Percentiles rank a stretch among this genome's conserved stretches.
Evolutionary conservation across 2,888 invertebrate genomes (phyloP).

Genomic region (Acleris sparsana): DNA sequence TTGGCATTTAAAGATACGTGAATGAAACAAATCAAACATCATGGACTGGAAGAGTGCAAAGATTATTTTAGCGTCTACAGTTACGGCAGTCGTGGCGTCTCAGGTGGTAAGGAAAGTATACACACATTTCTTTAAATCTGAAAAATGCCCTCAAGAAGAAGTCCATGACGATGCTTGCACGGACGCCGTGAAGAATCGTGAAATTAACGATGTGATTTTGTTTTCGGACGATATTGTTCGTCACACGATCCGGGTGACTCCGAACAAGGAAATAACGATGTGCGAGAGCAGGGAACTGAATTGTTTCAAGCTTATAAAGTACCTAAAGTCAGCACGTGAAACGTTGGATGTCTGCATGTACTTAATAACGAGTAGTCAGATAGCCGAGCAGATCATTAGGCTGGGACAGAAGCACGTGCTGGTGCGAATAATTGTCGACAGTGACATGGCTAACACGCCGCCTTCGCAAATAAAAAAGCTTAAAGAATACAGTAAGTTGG

Average conservation of each 20-base stretch:
- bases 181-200: slow-evolving; percentile 67
- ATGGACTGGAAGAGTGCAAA: slow-evolving; percentile 79
- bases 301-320: slow-evolving; percentile 76
- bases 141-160: slow-evolving; percentile 49
- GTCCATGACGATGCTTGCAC: slow-evolving; percentile 57
- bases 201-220: slow-evolving; percentile 77
- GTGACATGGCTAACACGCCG: slow-evolving; percentile 76
- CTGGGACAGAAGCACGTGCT: slow-evolving; percentile 76
- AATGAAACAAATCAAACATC: slow-evolving; percentile 46
- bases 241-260: slow-evolving; percentile 66
- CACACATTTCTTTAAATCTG: slow-evolving; percentile 60
- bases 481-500: slow-evolving; percentile 73
- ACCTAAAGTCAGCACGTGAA: slow-evolving; percentile 76
- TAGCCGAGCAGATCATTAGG: slow-evolving; percentile 74
- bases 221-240: slow-evolving; percentile 73
- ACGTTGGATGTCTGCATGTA: slow-evolving; percentile 80
- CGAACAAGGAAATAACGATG: slow-evolving; percentile 66
- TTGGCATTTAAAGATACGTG: slow-evolving; percentile 42
- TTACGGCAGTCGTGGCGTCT: slow-evolving; percentile 69
- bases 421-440: slow-evolving; percentile 76
- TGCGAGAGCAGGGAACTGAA: slow-evolving; percentile 75
- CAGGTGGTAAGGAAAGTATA: slow-evolving; percentile 71
- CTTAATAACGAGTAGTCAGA: slow-evolving; percentile 76
- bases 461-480: slow-evolving; percentile 76
- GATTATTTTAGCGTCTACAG: slow-evolving; percentile 71